Conservation (phyloP, 1,140 invertebrate genomes). For the Ooceraea biroi region DNA sequence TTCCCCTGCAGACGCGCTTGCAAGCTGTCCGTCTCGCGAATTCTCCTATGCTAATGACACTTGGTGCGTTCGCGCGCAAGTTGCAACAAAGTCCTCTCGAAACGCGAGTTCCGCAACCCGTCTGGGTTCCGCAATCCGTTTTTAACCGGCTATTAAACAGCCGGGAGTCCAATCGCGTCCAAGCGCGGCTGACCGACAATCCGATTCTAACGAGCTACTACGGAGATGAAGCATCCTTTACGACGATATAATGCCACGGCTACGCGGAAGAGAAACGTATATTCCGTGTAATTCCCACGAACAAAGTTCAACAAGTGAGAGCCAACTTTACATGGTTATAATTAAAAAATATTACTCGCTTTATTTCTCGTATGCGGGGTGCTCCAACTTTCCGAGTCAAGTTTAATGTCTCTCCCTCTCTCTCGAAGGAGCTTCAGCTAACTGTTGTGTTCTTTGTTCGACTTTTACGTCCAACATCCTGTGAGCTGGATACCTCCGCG, state of each 20-base stretch:
- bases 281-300: not conserved
- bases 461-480: no score
- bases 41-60: constrained; percentile 6
- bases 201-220: constrained; percentile 10
- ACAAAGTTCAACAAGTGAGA: not conserved
- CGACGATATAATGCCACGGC: not conserved
- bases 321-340: not conserved
- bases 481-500: no score
- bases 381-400: no score
- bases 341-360: constrained; percentile 8
- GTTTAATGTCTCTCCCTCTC: not conserved
- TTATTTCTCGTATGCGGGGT: not conserved
- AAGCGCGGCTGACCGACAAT: not conserved
- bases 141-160: constrained; percentile 22
- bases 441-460: no score
- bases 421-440: no score
- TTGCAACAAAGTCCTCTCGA: not conserved
- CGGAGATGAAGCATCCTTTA: constrained; percentile 28
- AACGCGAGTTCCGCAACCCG: not conserved
- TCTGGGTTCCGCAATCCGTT: constrained; percentile 19
- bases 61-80: constrained; percentile 9
- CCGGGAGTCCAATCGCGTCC: not conserved
- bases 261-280: not conserved
- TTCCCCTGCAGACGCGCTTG: constrained; percentile 14
- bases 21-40: constrained; percentile 11